A percentile compares a stretch with the other conserved stretches of the same genome.
phyloP scores from a whole-genome alignment of 2,888 invertebrate genomes.

The Podabrus alpinus region DNA sequence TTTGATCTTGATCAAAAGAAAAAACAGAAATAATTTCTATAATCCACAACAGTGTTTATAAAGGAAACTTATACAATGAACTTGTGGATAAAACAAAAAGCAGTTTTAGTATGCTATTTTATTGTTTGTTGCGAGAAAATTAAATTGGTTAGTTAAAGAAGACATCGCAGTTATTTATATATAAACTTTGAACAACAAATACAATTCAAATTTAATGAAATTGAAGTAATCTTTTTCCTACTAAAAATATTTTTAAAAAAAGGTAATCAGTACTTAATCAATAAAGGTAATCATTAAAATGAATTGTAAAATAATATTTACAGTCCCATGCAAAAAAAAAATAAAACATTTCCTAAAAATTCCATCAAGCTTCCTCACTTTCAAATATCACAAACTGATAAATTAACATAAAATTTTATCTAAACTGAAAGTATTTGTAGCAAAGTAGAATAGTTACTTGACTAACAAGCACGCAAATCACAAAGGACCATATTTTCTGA shows the following conservation, averaged over 20 bases:
- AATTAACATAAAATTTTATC: conserved; percentile 2
- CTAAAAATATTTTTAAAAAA: neutral
- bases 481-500: conserved; percentile 39
- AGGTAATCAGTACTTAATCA: neutral
- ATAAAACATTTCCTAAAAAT: neutral
- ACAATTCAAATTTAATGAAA: neutral
- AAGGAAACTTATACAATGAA: conserved; percentile 3
- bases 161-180: conserved; percentile 7
- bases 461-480: conserved; percentile 48
- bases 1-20: neutral
- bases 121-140: conserved; percentile 20
- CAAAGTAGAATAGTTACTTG: conserved; percentile 55
- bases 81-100: conserved; percentile 12
- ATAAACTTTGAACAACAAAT: neutral
- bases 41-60: neutral
- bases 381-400: neutral
- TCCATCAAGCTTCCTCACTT: neutral
- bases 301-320: neutral
- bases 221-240: neutral
- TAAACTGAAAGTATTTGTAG: conserved; percentile 33
- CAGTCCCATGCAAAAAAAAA: neutral
- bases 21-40: neutral
- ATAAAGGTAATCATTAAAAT: neutral
- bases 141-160: conserved; percentile 23
- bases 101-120: conserved; percentile 15